Evolutionary conservation across 2,797 vertebrate genomes (phyloP).

Genomic region (Myotis planiceps): DNA sequence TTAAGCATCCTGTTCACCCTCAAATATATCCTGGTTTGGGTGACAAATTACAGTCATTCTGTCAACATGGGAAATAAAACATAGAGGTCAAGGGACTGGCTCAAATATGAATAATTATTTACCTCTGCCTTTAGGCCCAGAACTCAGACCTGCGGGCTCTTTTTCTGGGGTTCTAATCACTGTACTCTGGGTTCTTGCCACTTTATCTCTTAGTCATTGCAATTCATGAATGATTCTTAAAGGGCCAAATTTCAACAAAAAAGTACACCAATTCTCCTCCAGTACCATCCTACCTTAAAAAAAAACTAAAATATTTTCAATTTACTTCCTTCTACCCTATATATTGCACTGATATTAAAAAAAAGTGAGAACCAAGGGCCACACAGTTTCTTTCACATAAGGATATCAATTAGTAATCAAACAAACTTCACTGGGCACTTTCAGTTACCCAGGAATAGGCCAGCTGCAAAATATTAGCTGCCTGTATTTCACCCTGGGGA

Average conservation of each 20-base stretch:
- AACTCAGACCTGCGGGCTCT: background rate
- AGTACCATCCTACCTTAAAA: background rate
- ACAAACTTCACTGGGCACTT: background rate
- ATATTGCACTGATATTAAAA: background rate
- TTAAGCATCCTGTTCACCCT: background rate
- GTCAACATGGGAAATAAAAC: background rate
- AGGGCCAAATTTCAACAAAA: background rate
- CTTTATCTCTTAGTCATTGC: background rate
- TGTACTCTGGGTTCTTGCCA: background rate
- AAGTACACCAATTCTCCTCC: background rate
- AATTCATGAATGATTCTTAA: background rate
- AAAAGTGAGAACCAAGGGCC: background rate
- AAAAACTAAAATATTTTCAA: background rate
- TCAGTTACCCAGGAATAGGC: background rate
- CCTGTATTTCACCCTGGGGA: background rate
- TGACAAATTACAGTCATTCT: background rate
- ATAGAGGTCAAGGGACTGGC: background rate
- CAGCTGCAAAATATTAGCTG: constrained; percentile 43
- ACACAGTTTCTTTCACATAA: constrained; percentile 9
- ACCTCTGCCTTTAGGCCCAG: background rate
- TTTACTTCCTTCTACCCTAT: background rate
- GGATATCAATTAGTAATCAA: constrained; percentile 63
- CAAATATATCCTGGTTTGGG: background rate
- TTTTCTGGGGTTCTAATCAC: background rate
- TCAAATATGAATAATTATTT: constrained; percentile 18